Conservation (phyloP, 2,113 vertebrate species). For the Noturus placidus region DNA sequence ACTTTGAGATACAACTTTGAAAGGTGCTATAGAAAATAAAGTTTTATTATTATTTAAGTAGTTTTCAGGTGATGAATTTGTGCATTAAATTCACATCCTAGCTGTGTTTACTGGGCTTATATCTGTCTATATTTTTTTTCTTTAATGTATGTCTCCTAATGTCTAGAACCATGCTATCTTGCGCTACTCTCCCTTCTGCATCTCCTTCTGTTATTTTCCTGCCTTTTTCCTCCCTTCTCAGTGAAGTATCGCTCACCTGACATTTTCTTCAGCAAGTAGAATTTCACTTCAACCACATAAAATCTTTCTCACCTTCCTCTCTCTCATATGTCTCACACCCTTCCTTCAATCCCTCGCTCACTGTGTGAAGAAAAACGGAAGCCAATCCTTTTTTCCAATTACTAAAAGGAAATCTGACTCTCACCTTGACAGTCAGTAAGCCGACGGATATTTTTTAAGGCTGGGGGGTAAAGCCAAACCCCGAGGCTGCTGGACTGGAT, state of each 20-base stretch:
- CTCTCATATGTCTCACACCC: neutral
- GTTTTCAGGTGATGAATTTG: neutral
- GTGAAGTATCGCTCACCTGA: neutral
- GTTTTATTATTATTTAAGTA: too few species aligned
- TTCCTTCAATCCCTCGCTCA: neutral
- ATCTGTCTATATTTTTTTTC: neutral
- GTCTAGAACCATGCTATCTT: neutral
- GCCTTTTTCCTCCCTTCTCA: neutral
- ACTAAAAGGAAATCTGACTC: neutral
- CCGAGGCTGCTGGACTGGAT: conserved; percentile 21
- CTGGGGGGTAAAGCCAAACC: conserved; percentile 24
- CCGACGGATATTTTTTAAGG: conserved; percentile 4
- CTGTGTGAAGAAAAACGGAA: neutral
- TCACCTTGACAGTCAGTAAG: conserved; percentile 20
- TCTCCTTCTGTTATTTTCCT: neutral
- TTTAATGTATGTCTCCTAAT: neutral
- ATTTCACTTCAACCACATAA: conserved; percentile 11
- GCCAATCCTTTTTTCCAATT: neutral
- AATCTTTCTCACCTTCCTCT: neutral
- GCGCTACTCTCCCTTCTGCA: neutral
- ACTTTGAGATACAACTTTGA: too few species aligned
- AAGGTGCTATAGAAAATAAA: too few species aligned
- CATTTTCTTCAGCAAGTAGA: neutral
- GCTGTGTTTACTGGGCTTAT: neutral
- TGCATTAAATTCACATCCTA: neutral